Evolutionary conservation across 2,113 vertebrate species (phyloP), one percentile per base, ranked within the genome.

Genomic region (Alethe castanea): DNA sequence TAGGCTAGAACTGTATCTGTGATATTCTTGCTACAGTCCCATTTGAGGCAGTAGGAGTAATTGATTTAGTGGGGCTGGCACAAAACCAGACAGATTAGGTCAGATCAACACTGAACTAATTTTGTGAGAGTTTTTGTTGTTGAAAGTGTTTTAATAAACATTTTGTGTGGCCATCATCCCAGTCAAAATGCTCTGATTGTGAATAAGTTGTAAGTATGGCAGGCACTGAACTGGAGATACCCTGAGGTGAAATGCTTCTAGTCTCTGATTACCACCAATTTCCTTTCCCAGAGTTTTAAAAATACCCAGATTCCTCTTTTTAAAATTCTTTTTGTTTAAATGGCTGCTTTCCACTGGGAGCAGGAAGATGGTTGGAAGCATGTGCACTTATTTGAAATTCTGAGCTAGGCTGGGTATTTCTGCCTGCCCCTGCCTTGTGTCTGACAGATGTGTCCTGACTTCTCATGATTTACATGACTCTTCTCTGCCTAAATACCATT

Each of bases 101-200:
- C 54, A 82, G 22, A 86, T 66, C 69, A 78, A 57, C 0, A 1
- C 29, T 78, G 29, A 78, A 52, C 15, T 81, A 29, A 86, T 91
- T 81, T 53, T 23, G 35, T 53, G 40, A 59, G 22, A 15, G 25
- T 33, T 86, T 84, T 81, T 86, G 47, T 45, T 50, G 33, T 35
- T 86, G 67, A 38, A 88, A 59, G 33, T 17, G 26, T 53, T 9
- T 53, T 6, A 1, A 20, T 52, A 69, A 86, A 33, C 23, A 40
- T 35, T 35, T 80, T 60, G 12, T 50, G 57, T 67, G 87, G 45
- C 54, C 50, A 45, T 62, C 3, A 13, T 81, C 78, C 24, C 19
- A 31, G 29, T 53, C 3, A 71, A 89, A 96, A 79, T 48, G 13
- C 29, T 92, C 79, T 81, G 47, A 47, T 89, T 95, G 81, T 88